phyloP scores from a whole-genome alignment of 2,797 vertebrate genomes.

The Phoeniculus purpureus region DNA sequence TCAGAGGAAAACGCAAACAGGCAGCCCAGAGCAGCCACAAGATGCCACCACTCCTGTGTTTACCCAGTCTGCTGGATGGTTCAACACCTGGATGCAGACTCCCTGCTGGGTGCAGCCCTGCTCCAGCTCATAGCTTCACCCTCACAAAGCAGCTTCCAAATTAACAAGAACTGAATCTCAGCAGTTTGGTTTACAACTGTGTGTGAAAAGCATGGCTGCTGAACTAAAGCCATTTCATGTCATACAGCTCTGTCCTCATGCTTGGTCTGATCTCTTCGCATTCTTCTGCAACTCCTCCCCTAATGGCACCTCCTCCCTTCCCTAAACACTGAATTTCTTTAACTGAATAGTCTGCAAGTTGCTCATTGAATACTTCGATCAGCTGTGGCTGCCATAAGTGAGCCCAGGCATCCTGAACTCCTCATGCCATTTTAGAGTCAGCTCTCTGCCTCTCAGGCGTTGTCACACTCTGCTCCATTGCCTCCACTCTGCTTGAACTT shows the following conservation, averaged over 20 bases:
- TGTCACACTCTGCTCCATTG: accelerated
- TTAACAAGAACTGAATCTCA: background rate
- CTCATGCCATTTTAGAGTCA: background rate
- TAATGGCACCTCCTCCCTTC: background rate
- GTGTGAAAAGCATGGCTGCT: background rate
- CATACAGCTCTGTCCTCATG: background rate
- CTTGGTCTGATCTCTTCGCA: background rate
- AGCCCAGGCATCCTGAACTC: background rate
- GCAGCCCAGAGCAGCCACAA: accelerated
- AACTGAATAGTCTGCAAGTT: background rate
- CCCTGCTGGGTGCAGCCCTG: background rate
- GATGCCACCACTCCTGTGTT: background rate
- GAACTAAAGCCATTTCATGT: background rate
- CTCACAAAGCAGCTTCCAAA: background rate
- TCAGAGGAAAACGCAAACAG: background rate
- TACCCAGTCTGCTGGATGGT: background rate
- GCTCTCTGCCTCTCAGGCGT: background rate
- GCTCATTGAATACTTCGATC: background rate
- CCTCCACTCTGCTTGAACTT: background rate
- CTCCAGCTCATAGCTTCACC: background rate
- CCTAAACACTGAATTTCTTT: background rate
- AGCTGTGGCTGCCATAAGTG: background rate
- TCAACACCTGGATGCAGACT: background rate
- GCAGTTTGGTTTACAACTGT: background rate
- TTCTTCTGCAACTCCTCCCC: background rate